Percentiles rank a stretch among this genome's conserved stretches.
Conservation (phyloP, 2,888 invertebrate genomes). For the Nomada fucata region DNA sequence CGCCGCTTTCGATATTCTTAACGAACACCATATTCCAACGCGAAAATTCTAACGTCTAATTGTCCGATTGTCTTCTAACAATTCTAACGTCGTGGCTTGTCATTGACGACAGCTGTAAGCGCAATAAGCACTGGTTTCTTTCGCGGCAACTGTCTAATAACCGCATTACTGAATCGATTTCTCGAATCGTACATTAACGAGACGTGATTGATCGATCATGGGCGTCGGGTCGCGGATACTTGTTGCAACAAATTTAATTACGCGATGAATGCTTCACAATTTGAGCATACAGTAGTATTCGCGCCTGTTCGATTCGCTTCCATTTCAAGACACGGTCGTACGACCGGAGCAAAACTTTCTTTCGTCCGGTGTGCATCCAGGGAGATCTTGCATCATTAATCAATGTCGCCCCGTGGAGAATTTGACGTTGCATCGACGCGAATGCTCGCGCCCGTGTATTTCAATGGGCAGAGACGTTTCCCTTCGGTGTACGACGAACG, state of each 20-base stretch:
- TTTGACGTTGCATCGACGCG: constrained; percentile 44
- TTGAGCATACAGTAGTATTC: constrained; percentile 8
- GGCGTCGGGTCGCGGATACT: neutral
- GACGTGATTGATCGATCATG: constrained; percentile 32
- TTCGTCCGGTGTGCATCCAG: constrained; percentile 31
- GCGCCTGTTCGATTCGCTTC: constrained; percentile 17
- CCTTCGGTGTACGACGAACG: constrained; percentile 42
- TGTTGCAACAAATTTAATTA: constrained; percentile 36
- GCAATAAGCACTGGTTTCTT: neutral
- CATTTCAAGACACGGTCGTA: constrained; percentile 12
- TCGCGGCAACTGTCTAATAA: neutral
- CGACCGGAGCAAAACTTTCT: neutral
- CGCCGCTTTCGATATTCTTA: no score
- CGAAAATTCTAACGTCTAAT: no score
- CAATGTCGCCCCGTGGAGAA: constrained; percentile 51
- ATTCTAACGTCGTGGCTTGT: no score
- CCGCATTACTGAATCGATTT: constrained; percentile 9
- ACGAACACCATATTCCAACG: no score
- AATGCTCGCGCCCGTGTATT: constrained; percentile 13
- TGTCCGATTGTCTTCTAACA: no score
- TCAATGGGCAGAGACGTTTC: constrained; percentile 23
- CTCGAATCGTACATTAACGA: constrained; percentile 18
- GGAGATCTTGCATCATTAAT: constrained; percentile 51
- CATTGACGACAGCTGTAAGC: neutral
- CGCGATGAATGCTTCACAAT: constrained; percentile 1